Evolutionary conservation across 92 coral and sea anemone species (phyloP), one percentile per base, ranked within the genome.

Genomic region (Porites cylindrica): DNA sequence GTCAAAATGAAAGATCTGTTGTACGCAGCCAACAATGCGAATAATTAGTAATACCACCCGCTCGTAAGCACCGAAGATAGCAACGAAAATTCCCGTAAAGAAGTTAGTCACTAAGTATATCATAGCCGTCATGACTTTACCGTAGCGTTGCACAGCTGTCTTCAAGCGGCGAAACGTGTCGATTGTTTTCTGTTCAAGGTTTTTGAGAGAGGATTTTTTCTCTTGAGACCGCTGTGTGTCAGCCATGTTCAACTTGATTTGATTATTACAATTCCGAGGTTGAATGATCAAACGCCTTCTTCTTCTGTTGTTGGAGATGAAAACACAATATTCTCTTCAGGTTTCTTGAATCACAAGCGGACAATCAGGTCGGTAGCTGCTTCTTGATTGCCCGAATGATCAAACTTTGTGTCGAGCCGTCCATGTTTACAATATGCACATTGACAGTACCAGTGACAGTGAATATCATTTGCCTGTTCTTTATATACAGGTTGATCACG

Each of bases 1-100:
- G 26, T 92, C 91, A 68, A 81, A 92, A 64, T 82, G 3, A 51
- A 86, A n/a, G 43, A 91, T 54, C 18, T 59, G 29, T 14, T 66
- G 88, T 66, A 77, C 74, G 50, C 56, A 77, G 76, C 58, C 67
- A 56, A 74, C 65, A 10, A 83, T 53, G 66, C 4, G 63, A 63
- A 17, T 8, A 38, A 63, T 51, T 61, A 83, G 24, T 52, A 63
- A 47, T 51, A 64, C 79, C 63, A 51, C 65, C 14, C 51, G 63
- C 47, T 62, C 52, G 80, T 74, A 83, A 10, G 65, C 66, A 63
- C 2, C 51, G 73, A 1, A 61, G 26, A 83, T 20, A 7, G 73
- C 59, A 12, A 50, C 26, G 29, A 50, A 50, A 83, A 73, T 71
- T 50, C 18, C 80, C 16, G 66, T 1, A 53, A 83, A 47, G 78